Base-by-base conservation (phyloP, 2,888 invertebrate genomes). In the Cyclophora albipunctata region DNA sequence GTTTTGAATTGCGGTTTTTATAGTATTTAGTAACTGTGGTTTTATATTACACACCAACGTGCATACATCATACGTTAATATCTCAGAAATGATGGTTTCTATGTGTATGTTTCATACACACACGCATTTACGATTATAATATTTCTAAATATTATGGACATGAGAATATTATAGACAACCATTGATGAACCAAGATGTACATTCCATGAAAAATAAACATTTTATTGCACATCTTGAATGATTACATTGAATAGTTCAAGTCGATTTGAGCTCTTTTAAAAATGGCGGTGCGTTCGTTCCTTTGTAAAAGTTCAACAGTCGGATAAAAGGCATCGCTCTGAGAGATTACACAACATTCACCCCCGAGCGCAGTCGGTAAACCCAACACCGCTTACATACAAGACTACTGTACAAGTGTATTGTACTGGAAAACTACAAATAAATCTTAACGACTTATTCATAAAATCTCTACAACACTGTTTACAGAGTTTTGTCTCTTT, bases 291-390 rank as follows among this genome's bases (percentile, higher is more conserved):
- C 4, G 34, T 43, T 33, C 20, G 43, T 43, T 57, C 53, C 58
- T 58, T 57, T 57, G 56, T 57, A 50, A 53, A 56, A 58, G 57
- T 58, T 55, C 53, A 48, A 55, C 52, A 58, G 60, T 60, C 51
- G 48, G 49, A 49, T 55, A 51, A 56, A 60, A 52, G 20, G 56
- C 58, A 34, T 41, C 40, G 40, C 45, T 35, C 52, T 55, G 56
- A 55, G 50, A 57, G 57, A 60, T 58, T 58, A 56, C 47, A 43
- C 42, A 34, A 45, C 49, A 44, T 40, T 46, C 47, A 43, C 52
- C 49, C 20, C 44, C 49, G 5, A 42, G 7, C 49, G 43, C 33
- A 43, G 33, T 43, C 43, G 20, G 43, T 42, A 40, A 52, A 55
- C 50, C 52, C 44, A 50, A 55, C 48, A 52, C 52, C 45, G 46